Percentiles rank a stretch among this genome's conserved stretches.
Conservation (phyloP, 2,113 vertebrate genomes). For the Nycticryphes semicollaris region DNA sequence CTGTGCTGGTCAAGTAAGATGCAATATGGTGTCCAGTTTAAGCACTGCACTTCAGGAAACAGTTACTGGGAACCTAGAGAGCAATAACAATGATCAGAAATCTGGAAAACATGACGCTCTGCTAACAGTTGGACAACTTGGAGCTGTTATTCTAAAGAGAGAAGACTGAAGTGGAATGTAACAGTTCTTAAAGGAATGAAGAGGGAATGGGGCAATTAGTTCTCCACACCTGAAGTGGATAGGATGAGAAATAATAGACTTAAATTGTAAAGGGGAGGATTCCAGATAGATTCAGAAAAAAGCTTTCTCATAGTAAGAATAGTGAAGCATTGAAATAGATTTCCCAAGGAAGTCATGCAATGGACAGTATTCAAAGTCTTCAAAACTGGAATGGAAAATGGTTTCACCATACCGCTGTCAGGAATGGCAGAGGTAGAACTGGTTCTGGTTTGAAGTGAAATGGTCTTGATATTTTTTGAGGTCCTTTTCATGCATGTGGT, state of each 20-base stretch:
- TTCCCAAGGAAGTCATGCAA: not conserved
- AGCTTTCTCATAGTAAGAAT: not conserved
- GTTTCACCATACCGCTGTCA: fast-evolving
- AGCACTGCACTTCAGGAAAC: not conserved
- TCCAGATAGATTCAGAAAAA: not conserved
- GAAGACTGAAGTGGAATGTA: not conserved
- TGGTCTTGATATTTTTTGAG: not conserved
- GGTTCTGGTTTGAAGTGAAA: not conserved
- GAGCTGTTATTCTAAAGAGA: not conserved
- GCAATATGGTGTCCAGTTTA: not conserved
- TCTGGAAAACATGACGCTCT: not conserved
- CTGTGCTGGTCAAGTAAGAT: not conserved
- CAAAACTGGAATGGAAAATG: fast-evolving
- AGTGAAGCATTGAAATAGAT: not conserved
- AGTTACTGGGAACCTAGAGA: not conserved
- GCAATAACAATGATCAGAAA: not conserved
- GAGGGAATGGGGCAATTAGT: not conserved
- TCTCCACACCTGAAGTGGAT: not conserved
- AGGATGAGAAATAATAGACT: not conserved
- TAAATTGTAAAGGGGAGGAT: not conserved
- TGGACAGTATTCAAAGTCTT: not conserved
- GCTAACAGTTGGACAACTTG: not conserved
- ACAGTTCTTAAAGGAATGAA: not conserved
- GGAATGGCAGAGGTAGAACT: not conserved
- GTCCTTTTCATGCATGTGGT: not conserved